Evolutionary conservation across 2,113 vertebrate species (phyloP), one percentile per base, ranked within the genome.

Genomic region (Sinocyclocheilus grahami): DNA sequence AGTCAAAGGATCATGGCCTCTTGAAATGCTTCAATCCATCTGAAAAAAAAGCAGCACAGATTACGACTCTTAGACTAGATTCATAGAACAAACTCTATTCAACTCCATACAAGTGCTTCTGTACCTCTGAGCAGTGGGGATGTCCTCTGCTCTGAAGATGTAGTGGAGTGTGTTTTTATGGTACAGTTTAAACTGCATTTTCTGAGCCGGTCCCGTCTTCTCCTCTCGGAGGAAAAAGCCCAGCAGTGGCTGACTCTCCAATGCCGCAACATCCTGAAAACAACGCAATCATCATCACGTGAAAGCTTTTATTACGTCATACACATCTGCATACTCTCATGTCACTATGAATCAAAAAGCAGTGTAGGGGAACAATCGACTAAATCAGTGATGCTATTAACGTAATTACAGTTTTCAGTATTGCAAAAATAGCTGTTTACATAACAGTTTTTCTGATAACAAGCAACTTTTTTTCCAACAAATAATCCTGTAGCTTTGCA

Each of bases 161-260:
- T 98, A 97, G 94, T 96, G 96, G 86, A 98, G 93, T 60, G 96
- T 97, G 92, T 96, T 96, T 95, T 99, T 98, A 94, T 99, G 98
- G 90, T 97, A 94, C 83, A 99, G 95, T 86, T 97, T 97, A 90
- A 99, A 98, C 83, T 97, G 94, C 8, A 91, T 83, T 91, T 94
- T 95, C 16, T 96, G 92, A 22, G 86, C 86, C 0, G 92, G 88
- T 76, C 96, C 96, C 5, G 93, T 92, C 48, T 93, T 94, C 89
- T 98, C 97, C 24, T 94, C 96, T 90, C 95, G 94, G 78, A 97
- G 92, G 93, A 96, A 94, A 53, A 99, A 99, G 82, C 98, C 98
- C 51, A 99, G 89, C 89, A 99, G 93, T 58, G 98, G 97, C 63
- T 98, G 97, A 90, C 98, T 99, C 92, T 99, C 97, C 90, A 97